Base-by-base conservation (phyloP, 2,113 vertebrate genomes). In the Montifringilla adamsi region DNA sequence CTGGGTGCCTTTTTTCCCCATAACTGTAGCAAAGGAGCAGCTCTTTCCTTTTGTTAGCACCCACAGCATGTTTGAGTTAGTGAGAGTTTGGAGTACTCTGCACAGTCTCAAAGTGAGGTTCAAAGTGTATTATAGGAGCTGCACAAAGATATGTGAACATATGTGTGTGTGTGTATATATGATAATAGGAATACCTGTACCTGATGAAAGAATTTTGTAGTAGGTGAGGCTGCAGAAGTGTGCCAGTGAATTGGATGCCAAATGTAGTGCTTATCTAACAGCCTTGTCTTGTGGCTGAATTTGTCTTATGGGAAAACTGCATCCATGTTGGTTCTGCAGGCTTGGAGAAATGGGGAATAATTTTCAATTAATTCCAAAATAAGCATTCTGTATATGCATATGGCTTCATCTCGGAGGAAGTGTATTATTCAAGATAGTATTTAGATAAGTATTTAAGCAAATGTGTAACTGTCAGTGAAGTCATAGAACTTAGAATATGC, bases 341-440 rank as follows among this genome's bases (percentile, higher is more conserved):
- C 55, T 43, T 85, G 31, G 46, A 94, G 82, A 80, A 93, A 80
- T 46, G 6, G 73, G 67, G 55, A 85, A 59, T 74, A 63, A 85
- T 93, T 90, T 88, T 77, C 39, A 84, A 63, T 88, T 81, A 37
- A 90, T 81, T 93, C 75, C 93, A 84, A 78, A 97, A 66, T 77
- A 94, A 93, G 59, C 52, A 70, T 80, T 93, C 68, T 90, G 46
- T 70, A 37, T 26, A 24, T 87, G 39, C 14, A 39, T 62, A 43
- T 82, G 78, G 50, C 70, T 94, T 94, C 7, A 4, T 76, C 75
- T 89, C 62, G 67, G 89, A 77, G 78, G 55, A 94, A 76, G 27
- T 28, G 13, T 93, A 39, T 80, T 52, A 56, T 85, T 93, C 44
- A 74, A 76, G 80, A 46, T 93, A 73, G 41, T 84, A 58, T 80